Conservation (phyloP, 2,888 invertebrate genomes). For the Xestia xanthographa region DNA sequence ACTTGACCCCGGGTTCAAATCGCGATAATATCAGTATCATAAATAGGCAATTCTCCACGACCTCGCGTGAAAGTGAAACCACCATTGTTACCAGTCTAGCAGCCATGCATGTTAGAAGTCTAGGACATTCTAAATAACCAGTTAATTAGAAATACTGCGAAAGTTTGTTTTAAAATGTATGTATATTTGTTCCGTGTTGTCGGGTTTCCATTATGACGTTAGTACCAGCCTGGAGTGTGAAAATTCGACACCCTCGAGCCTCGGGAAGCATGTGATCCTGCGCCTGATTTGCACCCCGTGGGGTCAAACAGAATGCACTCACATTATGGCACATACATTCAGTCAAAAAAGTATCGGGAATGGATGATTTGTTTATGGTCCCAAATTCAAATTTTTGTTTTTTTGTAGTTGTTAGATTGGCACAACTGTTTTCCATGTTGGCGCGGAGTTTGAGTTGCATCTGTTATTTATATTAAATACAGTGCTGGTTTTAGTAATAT, state of each 20-base stretch:
- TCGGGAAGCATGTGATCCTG: neutral
- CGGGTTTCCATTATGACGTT: neutral
- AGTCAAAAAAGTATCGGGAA: too few species aligned
- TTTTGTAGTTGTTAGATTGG: too few species aligned
- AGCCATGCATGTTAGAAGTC: neutral
- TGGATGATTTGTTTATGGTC: too few species aligned
- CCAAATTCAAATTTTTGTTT: too few species aligned
- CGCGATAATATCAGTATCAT: constrained; percentile 6
- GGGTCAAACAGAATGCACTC: too few species aligned
- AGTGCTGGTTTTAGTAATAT: too few species aligned
- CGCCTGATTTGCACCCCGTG: neutral
- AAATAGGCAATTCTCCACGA: constrained; percentile 6
- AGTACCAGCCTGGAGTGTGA: neutral
- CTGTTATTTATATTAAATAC: too few species aligned
- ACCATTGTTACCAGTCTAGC: neutral
- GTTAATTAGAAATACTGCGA: neutral
- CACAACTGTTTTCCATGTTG: too few species aligned
- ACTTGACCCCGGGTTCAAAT: constrained; percentile 3
- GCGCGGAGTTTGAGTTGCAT: too few species aligned
- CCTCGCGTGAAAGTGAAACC: constrained; percentile 19
- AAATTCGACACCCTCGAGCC: too few species aligned
- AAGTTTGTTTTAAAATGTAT: too few species aligned
- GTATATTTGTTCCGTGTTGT: neutral
- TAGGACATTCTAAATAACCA: constrained; percentile 8
- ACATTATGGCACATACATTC: too few species aligned